These are phyloP conservation scores for Mesorhabditis sp. DNA, from an alignment of 2,888 invertebrate species.

Conservation along the genomic window DNA sequence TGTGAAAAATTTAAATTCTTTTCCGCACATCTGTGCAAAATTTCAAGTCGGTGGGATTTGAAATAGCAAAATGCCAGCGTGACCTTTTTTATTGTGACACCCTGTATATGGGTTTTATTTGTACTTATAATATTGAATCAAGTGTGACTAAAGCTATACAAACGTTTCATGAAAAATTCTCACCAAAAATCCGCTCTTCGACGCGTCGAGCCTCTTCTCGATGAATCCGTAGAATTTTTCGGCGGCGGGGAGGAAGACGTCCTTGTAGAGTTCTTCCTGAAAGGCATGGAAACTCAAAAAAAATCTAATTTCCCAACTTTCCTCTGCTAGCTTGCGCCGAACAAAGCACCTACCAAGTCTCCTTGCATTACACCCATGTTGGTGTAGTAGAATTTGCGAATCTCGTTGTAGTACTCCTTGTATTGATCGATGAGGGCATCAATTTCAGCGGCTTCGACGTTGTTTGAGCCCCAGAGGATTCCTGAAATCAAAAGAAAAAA, in stretches of 20 bases:
- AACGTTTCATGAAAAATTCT: not conserved
- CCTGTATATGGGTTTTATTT: no score
- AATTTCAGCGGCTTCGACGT: not conserved
- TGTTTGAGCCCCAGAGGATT: conserved; percentile 3
- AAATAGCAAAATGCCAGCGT: no score
- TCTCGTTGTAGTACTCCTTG: conserved; percentile 4
- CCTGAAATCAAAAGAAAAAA: not conserved
- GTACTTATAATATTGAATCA: no score
- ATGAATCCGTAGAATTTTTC: not conserved
- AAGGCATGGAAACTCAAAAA: not conserved
- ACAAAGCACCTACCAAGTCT: not conserved
- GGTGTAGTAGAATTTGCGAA: conserved; percentile 4
- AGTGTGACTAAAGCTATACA: no score
- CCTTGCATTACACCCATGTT: not conserved
- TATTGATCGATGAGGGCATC: not conserved
- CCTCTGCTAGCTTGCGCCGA: not conserved
- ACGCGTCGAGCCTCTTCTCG: not conserved
- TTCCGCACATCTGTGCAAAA: no score
- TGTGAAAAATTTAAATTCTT: no score
- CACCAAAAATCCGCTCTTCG: not conserved
- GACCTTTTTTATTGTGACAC: no score
- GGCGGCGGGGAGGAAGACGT: not conserved
- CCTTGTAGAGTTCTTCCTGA: not conserved
- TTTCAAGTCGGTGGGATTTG: no score
- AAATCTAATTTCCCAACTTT: not conserved